A percentile compares a stretch with the other conserved stretches of the same genome.
phyloP scores from a whole-genome alignment of 2,888 invertebrate species.

The Trichopoda pennipes region DNA sequence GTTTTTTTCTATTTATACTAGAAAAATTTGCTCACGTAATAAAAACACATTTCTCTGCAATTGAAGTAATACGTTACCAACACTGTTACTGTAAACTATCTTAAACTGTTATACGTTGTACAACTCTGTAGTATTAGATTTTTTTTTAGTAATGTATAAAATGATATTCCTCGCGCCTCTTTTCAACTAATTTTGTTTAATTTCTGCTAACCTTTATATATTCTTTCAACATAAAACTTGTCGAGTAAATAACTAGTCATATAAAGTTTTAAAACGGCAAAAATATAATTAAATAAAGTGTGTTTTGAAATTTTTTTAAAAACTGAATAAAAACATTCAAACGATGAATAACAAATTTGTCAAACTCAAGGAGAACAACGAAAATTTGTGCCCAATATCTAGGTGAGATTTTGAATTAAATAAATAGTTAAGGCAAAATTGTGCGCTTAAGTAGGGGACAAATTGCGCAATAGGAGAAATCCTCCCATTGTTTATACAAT shows the following conservation, averaged over 20 bases:
- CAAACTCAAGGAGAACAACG: conserved; percentile 77
- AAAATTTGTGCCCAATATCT: conserved; percentile 78
- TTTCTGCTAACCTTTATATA: conserved; percentile 22
- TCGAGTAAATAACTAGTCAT: conserved; percentile 8
- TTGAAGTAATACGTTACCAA: neutral
- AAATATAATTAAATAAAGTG: conserved; percentile 34
- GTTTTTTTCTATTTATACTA: no score
- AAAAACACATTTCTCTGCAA: no score
- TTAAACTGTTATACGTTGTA: conserved; percentile 21
- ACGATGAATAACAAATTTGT: conserved; percentile 77
- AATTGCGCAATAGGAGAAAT: conserved; percentile 6
- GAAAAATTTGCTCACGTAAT: no score
- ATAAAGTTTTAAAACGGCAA: conserved; percentile 29
- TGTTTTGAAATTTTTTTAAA: conserved; percentile 55
- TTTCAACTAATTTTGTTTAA: conserved; percentile 33
- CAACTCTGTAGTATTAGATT: conserved; percentile 39
- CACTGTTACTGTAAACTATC: neutral
- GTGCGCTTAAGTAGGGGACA: neutral
- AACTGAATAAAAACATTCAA: conserved; percentile 41
- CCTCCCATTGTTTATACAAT: neutral
- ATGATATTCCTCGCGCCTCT: conserved; percentile 54
- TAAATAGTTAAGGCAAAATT: neutral
- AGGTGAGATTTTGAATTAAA: conserved; percentile 73
- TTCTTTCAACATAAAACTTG: conserved; percentile 35
- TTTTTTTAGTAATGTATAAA: neutral